Evolutionary conservation across 2,888 invertebrate species (phyloP), one percentile per base, ranked within the genome.

Genomic region (Ennomos quercinarius): DNA sequence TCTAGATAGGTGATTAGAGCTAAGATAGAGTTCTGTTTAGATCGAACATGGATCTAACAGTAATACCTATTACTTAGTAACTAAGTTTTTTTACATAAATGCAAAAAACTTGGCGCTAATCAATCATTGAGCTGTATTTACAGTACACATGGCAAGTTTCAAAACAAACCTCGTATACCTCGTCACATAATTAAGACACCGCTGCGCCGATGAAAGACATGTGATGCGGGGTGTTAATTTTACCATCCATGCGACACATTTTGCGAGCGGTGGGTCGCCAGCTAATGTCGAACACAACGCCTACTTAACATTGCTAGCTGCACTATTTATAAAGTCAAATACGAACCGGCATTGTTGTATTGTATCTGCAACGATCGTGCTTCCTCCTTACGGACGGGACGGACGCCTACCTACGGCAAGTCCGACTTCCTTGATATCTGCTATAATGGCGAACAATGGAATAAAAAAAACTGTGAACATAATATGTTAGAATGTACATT

Each of bases 281-380:
- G 49, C 64, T 62, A 43, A 57, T 44, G 53, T 50, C 55, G 50
- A 57, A 57, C 55, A 58, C 46, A 9, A 10, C 46, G 17, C n/a
- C 49, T 51, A 73, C 71, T 74, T 75, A 73, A 74, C 75, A 80
- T 77, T 79, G 73, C 78, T 76, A 68, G 73, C 73, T 80, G 78
- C 82, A 87, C 84, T 90, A 89, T 89, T 90, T 90, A 87, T 90
- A 87, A 89, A 90, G 86, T 86, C 84, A 83, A 86, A 88, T 88
- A 81, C 79, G 84, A 80, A 80, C 76, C 71, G 75, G 81, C 85
- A 91, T 90, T 91, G 89, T 91, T 90, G 87, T 87, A 91, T 89
- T 89, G 91, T 84, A 72, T 75, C 68, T 83, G 74, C 72, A 6
- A 73, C 77, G 71, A 64, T 68, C 73, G 81, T 78, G 81, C 77